Percentiles rank a stretch among this genome's conserved stretches.
Conservation (phyloP, 2,797 vertebrate species). For the Danio choprae region DNA sequence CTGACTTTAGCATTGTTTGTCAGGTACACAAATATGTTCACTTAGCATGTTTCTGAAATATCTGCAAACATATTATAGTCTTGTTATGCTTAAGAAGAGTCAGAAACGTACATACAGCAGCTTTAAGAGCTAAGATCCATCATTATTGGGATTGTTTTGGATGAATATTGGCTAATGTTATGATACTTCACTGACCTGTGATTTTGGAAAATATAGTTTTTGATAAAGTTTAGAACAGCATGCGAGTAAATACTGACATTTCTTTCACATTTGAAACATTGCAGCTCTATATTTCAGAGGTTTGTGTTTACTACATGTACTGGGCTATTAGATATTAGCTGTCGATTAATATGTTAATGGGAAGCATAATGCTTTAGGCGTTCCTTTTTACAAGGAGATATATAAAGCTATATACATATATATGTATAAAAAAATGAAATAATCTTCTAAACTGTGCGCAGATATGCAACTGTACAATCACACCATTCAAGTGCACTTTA, state of each 20-base stretch:
- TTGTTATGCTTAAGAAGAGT: too few relatives aligned
- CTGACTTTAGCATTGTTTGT: too few relatives aligned
- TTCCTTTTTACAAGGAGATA: slow-evolving; percentile 11
- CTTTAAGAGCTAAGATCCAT: too few relatives aligned
- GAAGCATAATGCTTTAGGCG: slow-evolving; percentile 1
- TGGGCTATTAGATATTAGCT: background rate
- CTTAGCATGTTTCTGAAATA: too few relatives aligned
- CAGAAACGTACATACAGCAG: too few relatives aligned
- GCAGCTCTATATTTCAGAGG: background rate
- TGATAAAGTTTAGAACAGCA: background rate
- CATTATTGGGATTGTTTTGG: too few relatives aligned
- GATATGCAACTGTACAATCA: slow-evolving; percentile 18
- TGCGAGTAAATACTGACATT: background rate
- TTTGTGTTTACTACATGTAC: background rate
- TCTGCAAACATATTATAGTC: too few relatives aligned
- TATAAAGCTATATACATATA: background rate
- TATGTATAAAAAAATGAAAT: background rate
- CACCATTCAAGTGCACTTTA: slow-evolving; percentile 39
- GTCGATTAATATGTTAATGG: background rate
- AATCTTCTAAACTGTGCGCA: slow-evolving; percentile 8
- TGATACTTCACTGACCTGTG: too few relatives aligned
- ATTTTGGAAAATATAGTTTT: too few relatives aligned
- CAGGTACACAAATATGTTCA: too few relatives aligned
- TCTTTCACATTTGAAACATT: background rate
- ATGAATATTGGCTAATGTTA: too few relatives aligned